phyloP scores from a whole-genome alignment of 2,113 vertebrate species.

The Noctilio leporinus region DNA sequence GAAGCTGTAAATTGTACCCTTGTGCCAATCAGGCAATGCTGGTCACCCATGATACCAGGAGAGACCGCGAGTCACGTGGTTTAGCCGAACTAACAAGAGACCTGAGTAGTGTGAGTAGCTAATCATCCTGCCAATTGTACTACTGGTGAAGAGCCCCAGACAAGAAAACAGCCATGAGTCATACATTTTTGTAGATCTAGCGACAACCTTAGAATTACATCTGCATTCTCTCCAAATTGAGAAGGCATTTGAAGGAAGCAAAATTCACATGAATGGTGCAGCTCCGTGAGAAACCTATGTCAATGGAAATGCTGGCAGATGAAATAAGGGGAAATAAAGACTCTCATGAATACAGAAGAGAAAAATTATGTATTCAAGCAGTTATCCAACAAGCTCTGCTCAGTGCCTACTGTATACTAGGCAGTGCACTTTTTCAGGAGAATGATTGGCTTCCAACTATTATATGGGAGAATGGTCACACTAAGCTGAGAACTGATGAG shows the following conservation, averaged over 20 bases:
- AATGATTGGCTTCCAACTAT: background rate
- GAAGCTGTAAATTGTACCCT: conserved; percentile 1
- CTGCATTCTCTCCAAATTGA: conserved; percentile 16
- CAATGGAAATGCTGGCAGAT: background rate
- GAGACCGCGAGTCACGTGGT: background rate
- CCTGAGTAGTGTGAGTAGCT: background rate
- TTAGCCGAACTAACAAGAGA: background rate
- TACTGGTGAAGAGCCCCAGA: background rate
- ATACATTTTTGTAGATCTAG: conserved; percentile 29
- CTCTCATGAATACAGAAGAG: background rate
- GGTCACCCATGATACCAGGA: background rate
- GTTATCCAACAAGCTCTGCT: background rate
- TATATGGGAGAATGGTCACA: background rate
- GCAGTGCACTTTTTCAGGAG: background rate
- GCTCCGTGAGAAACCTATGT: conserved; percentile 27
- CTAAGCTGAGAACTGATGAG: background rate
- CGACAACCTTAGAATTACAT: conserved; percentile 15
- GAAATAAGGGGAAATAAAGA: background rate
- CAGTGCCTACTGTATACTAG: background rate
- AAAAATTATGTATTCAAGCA: background rate
- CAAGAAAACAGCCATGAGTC: background rate
- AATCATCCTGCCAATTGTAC: background rate
- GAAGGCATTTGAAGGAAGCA: conserved; percentile 31
- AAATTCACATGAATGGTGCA: background rate
- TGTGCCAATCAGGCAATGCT: background rate